These are phyloP conservation scores for Leptodactylus fallax DNA, from an alignment of 2,797 vertebrate species.

Conservation along the genomic window DNA sequence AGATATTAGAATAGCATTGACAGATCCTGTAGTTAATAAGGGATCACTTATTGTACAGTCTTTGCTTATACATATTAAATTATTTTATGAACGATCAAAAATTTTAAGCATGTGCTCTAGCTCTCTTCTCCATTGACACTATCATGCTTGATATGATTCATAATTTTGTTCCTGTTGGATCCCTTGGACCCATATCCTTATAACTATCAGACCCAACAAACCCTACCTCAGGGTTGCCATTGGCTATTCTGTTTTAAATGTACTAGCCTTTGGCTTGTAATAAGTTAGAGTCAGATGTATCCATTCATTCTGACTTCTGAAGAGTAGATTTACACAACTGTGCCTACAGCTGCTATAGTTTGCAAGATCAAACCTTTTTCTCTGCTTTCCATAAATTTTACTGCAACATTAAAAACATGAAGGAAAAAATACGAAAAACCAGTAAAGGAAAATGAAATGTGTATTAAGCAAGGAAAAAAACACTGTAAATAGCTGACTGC, in stretches of 20 bases:
- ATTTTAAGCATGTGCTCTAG: too few relatives aligned
- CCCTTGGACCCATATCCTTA: background rate
- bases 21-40: background rate
- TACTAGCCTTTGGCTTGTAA: background rate
- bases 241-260: background rate
- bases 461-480: conserved; percentile 30
- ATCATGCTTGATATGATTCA: background rate
- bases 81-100: too few relatives aligned
- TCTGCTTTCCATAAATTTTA: conserved; percentile 36
- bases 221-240: background rate
- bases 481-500: conserved; percentile 46
- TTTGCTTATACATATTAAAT: too few relatives aligned
- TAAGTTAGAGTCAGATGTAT: background rate
- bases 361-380: conserved; percentile 26
- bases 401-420: conserved; percentile 27
- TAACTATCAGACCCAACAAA: background rate
- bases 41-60: background rate
- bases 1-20: background rate
- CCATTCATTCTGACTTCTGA: conserved; percentile 27
- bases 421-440: conserved; percentile 2
- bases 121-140: background rate
- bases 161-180: background rate
- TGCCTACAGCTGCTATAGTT: conserved; percentile 24
- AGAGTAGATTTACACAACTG: conserved; percentile 15
- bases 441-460: conserved; percentile 43